These are phyloP conservation scores for Sula dactylatra DNA, from an alignment of 2,113 vertebrate genomes.

Conservation along the genomic window DNA sequence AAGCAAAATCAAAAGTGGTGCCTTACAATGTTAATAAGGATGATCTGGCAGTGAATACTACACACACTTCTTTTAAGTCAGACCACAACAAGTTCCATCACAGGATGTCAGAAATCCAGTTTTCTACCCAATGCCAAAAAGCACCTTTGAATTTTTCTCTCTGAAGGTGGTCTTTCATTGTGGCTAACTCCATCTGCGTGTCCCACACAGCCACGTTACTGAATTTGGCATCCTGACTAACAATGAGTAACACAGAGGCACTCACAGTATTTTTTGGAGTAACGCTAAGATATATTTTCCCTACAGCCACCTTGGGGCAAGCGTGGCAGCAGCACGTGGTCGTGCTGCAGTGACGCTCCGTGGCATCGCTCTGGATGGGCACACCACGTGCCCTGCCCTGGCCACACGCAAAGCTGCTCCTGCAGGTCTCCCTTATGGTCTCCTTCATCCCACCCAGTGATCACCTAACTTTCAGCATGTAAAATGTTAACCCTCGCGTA, in stretches of 20 bases:
- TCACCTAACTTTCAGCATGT: not conserved
- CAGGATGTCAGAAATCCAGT: not conserved
- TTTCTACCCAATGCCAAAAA: not conserved
- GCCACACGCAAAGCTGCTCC: not conserved
- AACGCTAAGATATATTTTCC: accelerated
- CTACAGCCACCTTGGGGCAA: not conserved
- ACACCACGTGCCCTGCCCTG: not conserved
- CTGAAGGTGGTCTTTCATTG: not conserved
- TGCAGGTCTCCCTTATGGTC: not conserved
- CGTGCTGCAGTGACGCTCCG: not conserved
- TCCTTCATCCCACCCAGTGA: not conserved
- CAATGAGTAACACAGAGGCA: not conserved
- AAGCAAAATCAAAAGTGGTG: not conserved
- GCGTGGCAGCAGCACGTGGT: accelerated
- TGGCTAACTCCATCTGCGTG: not conserved
- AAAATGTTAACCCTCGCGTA: accelerated
- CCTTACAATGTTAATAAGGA: not conserved
- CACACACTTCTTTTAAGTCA: not conserved
- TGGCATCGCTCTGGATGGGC: accelerated
- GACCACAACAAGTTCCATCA: not conserved
- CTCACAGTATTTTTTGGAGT: not conserved
- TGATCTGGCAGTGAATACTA: not conserved
- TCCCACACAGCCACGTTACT: not conserved
- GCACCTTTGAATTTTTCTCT: not conserved
- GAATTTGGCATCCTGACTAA: not conserved